These are phyloP conservation scores for Furnarius figulus DNA, from an alignment of 2,113 vertebrate genomes.

Conservation along the genomic window DNA sequence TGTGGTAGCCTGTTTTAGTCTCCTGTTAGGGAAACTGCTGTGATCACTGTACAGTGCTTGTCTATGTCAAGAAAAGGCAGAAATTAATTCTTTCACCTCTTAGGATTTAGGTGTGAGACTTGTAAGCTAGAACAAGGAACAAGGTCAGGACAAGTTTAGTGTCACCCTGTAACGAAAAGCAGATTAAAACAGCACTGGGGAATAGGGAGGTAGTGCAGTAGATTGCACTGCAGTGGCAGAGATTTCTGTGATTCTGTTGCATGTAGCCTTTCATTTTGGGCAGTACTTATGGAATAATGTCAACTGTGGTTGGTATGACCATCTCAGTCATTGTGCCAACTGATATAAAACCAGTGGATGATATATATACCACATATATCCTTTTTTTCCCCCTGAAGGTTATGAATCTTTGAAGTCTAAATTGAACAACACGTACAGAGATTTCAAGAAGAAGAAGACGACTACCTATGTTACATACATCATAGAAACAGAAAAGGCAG, in stretches of 20 bases:
- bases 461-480: constrained; percentile 69
- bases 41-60: neutral
- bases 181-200: neutral
- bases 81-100: neutral
- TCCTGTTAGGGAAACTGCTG: neutral
- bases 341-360: neutral
- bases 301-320: neutral
- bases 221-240: neutral
- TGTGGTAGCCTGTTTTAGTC: neutral
- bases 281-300: neutral
- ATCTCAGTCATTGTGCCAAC: neutral
- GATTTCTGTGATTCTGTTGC: neutral
- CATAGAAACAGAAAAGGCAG: neutral
- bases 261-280: neutral
- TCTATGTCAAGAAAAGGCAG: neutral
- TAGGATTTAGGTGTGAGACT: neutral
- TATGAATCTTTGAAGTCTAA: neutral
- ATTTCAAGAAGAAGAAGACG: constrained; percentile 64
- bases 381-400: neutral
- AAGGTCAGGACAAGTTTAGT: neutral
- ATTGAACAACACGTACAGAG: constrained; percentile 67
- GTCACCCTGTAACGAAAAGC: neutral
- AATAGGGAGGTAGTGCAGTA: neutral
- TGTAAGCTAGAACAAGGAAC: neutral
- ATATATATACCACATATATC: neutral